phyloP scores from a whole-genome alignment of 30 jellyfish, hydroid and myxozoan species.

The Phacellophora camtschatica region DNA sequence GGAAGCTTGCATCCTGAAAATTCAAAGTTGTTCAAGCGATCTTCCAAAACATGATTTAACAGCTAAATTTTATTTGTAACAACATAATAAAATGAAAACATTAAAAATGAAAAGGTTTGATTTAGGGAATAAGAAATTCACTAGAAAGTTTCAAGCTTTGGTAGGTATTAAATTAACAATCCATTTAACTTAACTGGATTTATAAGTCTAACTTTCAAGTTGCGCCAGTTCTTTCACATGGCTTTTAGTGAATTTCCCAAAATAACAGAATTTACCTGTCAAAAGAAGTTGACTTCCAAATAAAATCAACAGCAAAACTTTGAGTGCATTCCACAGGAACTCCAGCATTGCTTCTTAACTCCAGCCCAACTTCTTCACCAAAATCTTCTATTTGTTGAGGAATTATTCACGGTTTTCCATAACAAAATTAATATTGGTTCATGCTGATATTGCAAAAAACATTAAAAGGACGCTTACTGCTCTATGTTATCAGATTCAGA shows the following conservation, averaged over 20 bases:
- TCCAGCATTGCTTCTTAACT: conserved; percentile 89
- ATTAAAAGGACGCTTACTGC: too few species aligned
- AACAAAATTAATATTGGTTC: background rate
- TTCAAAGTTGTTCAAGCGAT: background rate
- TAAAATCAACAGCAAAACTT: conserved; percentile 96
- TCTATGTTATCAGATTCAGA: too few species aligned
- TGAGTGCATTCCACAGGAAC: conserved; percentile 98
- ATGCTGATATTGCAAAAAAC: background rate
- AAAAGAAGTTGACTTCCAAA: conserved; percentile 98
- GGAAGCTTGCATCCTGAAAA: conserved; percentile 93
- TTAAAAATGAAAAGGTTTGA: too few species aligned
- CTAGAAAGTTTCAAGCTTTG: too few species aligned
- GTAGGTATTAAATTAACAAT: too few species aligned
- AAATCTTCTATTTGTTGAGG: conserved; percentile 57
- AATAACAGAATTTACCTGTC: too few species aligned
- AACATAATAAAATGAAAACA: background rate
- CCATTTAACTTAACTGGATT: too few species aligned
- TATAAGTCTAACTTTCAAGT: too few species aligned
- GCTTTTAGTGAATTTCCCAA: too few species aligned
- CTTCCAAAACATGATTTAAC: background rate
- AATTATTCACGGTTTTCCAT: background rate
- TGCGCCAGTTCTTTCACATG: too few species aligned
- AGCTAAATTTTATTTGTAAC: background rate
- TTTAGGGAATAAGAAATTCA: too few species aligned
- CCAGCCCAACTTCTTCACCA: conserved; percentile 99